Percentiles rank a stretch among this genome's conserved stretches.
phyloP scores from a whole-genome alignment of 2,113 vertebrate genomes.

The Mola mola region DNA sequence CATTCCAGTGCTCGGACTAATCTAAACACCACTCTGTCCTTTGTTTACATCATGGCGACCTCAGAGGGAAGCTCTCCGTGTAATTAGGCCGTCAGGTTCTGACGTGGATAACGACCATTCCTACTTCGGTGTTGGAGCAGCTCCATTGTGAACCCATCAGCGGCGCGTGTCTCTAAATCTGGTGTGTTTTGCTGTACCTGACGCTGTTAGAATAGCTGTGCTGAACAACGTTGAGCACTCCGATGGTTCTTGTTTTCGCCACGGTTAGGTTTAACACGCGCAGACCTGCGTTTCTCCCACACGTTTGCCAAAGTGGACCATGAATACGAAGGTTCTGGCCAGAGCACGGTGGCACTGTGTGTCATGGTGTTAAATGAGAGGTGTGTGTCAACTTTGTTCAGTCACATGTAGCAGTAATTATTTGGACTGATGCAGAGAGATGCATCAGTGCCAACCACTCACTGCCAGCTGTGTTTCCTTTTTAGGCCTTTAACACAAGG shows the following conservation, averaged over 20 bases:
- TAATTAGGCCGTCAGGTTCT: conserved; percentile 39
- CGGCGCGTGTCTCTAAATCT: conserved; percentile 30
- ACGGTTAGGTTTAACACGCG: not conserved
- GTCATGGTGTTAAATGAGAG: conserved; percentile 24
- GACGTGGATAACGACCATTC: conserved; percentile 58
- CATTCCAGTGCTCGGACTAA: conserved; percentile 37
- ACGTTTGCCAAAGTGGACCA: conserved; percentile 28
- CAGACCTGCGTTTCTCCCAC: conserved; percentile 17
- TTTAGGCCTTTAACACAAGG: conserved; percentile 8
- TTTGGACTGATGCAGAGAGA: conserved; percentile 19
- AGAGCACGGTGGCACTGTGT: conserved; percentile 24
- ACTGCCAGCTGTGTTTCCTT: conserved; percentile 3
- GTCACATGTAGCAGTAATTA: conserved; percentile 24
- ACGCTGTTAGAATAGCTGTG: conserved; percentile 15
- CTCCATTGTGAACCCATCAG: conserved; percentile 48
- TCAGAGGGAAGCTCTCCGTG: conserved; percentile 40
- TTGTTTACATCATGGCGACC: conserved; percentile 61
- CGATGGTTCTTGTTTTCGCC: conserved; percentile 6
- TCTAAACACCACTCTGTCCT: conserved; percentile 42
- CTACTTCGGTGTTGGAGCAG: conserved; percentile 67
- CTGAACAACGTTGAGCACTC: not conserved
- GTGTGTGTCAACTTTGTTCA: conserved; percentile 31
- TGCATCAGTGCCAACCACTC: conserved; percentile 34
- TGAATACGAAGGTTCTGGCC: conserved; percentile 13
- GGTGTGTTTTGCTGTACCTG: conserved; percentile 3